Base-by-base conservation (phyloP, 2,797 vertebrate genomes). In the Alca torda region DNA sequence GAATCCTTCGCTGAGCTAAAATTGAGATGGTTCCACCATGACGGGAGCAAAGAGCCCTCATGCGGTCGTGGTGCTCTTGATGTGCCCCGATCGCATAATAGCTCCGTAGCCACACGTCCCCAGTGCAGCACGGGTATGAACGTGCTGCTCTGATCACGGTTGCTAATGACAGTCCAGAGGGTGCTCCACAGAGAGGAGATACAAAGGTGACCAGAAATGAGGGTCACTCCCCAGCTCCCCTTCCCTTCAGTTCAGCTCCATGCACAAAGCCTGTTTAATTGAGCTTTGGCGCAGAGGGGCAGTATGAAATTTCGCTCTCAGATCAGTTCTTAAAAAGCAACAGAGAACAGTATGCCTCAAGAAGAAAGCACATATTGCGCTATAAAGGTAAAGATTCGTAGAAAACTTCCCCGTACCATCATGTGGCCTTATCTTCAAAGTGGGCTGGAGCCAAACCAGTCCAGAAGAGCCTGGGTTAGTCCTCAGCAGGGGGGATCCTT, bases 361-460 rank as follows among this genome's bases (percentile, higher is more conserved):
- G 74, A 95, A 59, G 46, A 93, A 90, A 93, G 79, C 79, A n/a
- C 11, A 12, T 23, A 37, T 3, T 72, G 51, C 77, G 76, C 68
- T 76, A 7, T 41, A 92, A 89, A 83, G 70, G 53, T 88, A 59
- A 93, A 85, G 72, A 75, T 50, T 76, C 82, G n/a, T 26, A 73
- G 64, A 64, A 88, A 50, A 89, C 57, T 63, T 87, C 48, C 79
- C 59, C 61, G 45, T 80, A 43, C 43, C 76, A 73, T 95, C n/a
- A 37, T 89, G 35, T 84, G 77, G 77, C 87, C 74, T 67, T 91
- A 70, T 89, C 93, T 90, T 95, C 95, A 89, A 93, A 90, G 72
- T 35, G 35, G n/a, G 39, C 8, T 60, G 86, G 80, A 90, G 83
- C 65, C 91, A 96, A 92, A 82, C 75, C 70, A 89, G 74, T 84